Evolutionary conservation across 1,140 invertebrate species (phyloP).

Genomic region (Saccostrea glomerata): DNA sequence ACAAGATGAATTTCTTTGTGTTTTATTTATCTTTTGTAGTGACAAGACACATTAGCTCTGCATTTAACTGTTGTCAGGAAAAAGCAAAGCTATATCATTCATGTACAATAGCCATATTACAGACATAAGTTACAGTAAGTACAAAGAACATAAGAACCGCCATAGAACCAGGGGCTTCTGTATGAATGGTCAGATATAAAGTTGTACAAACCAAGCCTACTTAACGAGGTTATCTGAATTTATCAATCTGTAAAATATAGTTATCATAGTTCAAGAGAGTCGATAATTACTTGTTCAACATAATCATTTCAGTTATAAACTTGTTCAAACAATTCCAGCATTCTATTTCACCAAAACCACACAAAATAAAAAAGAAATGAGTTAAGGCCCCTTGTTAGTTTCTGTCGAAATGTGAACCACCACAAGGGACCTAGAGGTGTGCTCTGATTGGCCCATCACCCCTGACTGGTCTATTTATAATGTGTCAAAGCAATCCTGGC

Average conservation of each 20-base stretch:
- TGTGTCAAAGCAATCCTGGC: neutral
- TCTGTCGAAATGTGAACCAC: conserved; percentile 16
- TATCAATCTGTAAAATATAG: neutral
- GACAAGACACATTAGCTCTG: conserved; percentile 32
- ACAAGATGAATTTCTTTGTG: neutral
- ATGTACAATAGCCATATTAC: conserved; percentile 14
- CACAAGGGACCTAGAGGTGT: conserved; percentile 23
- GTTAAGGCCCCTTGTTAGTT: conserved; percentile 19
- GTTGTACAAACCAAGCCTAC: neutral
- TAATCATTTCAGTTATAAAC: neutral
- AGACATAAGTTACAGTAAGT: neutral
- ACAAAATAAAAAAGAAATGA: neutral
- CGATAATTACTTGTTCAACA: neutral
- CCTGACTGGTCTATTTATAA: neutral
- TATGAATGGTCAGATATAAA: neutral
- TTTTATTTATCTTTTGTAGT: conserved; percentile 25
- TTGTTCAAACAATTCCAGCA: conserved; percentile 10
- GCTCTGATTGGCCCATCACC: conserved; percentile 18
- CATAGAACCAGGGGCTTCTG: neutral
- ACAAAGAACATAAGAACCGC: neutral
- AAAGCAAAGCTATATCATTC: conserved; percentile 26
- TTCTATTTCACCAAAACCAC: neutral
- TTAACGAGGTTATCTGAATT: neutral
- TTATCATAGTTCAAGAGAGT: neutral
- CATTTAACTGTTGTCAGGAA: neutral